These are phyloP conservation scores for Dysmachus trigonus DNA, from an alignment of 2,888 invertebrate genomes.

Conservation along the genomic window DNA sequence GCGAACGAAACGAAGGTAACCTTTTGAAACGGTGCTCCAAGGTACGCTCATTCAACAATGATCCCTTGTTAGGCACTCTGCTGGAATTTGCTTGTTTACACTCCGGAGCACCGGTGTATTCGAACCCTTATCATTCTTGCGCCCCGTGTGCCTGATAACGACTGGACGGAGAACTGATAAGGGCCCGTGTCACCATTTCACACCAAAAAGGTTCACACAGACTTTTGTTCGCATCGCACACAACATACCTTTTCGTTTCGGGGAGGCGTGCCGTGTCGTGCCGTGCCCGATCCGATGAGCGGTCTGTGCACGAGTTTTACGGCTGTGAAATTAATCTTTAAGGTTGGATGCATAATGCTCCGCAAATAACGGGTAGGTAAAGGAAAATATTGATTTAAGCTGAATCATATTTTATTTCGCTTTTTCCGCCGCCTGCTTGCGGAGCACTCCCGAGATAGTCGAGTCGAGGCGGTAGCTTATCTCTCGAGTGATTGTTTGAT, in stretches of 20 bases:
- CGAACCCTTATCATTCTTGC: slow-evolving; percentile 94
- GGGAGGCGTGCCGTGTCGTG: not conserved
- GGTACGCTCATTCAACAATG: not conserved
- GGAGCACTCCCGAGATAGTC: not conserved
- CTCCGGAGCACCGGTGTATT: slow-evolving; percentile 61
- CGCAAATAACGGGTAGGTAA: slow-evolving; percentile 8
- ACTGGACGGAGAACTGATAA: slow-evolving; percentile 99
- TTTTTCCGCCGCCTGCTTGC: not conserved
- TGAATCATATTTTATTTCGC: not conserved
- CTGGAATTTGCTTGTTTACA: slow-evolving; percentile 17
- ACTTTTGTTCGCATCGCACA: not conserved
- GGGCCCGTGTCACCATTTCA: slow-evolving; percentile 77
- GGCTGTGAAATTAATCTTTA: slow-evolving; percentile 3
- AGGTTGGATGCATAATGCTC: slow-evolving; percentile 14
- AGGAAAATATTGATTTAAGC: slow-evolving; percentile 26
- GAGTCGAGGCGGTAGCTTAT: not conserved
- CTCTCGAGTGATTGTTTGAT: not conserved
- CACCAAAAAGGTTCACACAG: slow-evolving; percentile 19
- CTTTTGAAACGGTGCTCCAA: slow-evolving; percentile 22
- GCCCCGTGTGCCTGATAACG: slow-evolving; percentile 81
- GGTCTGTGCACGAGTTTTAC: not conserved
- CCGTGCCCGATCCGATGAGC: not conserved
- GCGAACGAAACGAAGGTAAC: not conserved
- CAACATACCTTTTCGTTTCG: not conserved
- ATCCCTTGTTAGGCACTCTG: not conserved